A percentile compares a stretch with the other conserved stretches of the same genome.
These are phyloP conservation scores for Drymonia ruficornis DNA, from an alignment of 2,888 invertebrate species.

Conservation along the genomic window DNA sequence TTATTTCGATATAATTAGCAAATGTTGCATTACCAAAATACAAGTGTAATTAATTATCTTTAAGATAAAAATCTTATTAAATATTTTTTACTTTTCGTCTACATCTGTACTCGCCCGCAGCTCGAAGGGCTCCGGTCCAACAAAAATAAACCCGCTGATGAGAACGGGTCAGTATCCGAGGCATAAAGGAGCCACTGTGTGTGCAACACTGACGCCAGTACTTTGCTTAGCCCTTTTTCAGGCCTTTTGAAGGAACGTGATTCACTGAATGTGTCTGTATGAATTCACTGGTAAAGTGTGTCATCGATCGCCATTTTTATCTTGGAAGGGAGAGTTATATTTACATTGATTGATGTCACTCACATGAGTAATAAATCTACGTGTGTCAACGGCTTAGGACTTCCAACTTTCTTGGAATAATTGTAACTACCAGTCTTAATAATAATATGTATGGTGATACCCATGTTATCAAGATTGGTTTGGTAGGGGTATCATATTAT, in stretches of 20 bases:
- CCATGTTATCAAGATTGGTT: too few relatives aligned
- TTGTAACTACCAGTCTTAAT: too few relatives aligned
- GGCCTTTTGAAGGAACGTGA: neutral
- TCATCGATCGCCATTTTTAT: constrained; percentile 1
- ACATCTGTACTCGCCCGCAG: neutral
- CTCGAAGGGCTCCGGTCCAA: constrained; percentile 1
- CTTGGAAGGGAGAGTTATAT: neutral
- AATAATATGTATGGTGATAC: too few relatives aligned
- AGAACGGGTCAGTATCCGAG: constrained; percentile 12
- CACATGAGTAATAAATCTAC: too few relatives aligned
- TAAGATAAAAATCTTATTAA: neutral
- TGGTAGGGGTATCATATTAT: too few relatives aligned
- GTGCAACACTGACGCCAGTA: neutral
- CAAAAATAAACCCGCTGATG: constrained; percentile 15
- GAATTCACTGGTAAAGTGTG: constrained; percentile 1
- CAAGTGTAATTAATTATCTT: neutral
- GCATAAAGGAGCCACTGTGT: constrained; percentile 9
- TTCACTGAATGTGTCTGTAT: neutral
- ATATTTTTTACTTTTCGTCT: neutral
- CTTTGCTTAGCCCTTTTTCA: neutral
- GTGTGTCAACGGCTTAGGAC: too few relatives aligned
- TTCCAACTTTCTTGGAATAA: too few relatives aligned
- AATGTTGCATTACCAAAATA: neutral
- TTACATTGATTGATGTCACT: neutral
- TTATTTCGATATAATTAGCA: neutral